Base-by-base conservation (phyloP, 1,140 invertebrate species). In the Panagrolaimus sp. region DNA sequence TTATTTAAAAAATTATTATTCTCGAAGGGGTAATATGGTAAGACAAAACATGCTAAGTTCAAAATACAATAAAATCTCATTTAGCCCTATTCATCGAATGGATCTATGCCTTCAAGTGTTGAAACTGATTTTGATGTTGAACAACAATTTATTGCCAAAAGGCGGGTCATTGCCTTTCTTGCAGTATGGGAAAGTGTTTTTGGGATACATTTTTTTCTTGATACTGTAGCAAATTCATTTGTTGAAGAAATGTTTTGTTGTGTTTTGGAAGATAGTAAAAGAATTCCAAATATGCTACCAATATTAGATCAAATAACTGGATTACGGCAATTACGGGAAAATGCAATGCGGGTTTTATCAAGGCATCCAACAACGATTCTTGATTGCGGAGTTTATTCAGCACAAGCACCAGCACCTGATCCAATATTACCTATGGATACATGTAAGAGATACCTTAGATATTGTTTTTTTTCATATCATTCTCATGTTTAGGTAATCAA, bases 401-500 rank as follows among this genome's bases (percentile, higher is more conserved):
- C 72, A 9, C 45, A 70, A 48, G 76, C 80, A 23, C 77, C 79
- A 13, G 77, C 79, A 25, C 79, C 81, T 16, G 67, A 81, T 48
- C 82, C 80, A 9, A 69, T 80, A 43, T 65, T 82, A 27, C 82
- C 82, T 1, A 77, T 72, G n/a, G 80, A 82, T 67, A 78, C 70
- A 9, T 82, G 79, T 80, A 66, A 79, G 75, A 25, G 25, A 38
- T 38, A 38, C 31, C 46, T 68, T 69, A 45, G 45, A 25, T 66
- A 69, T 63, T 9, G 14, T 13, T 57, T 20, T 31, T 63, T 8
- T 23, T 31, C 46, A 84, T 51, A 84, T 68, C n/a, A n/a, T n/a
- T n/a, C n/a, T n/a, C n/a, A n/a, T n/a, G n/a, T 85, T 84, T 82
- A 92, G 91, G 90, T 64, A 91, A 92, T 74, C 91, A 91, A 83